Conservation (phyloP, 2,113 vertebrate genomes). For the Camelus dromedarius region DNA sequence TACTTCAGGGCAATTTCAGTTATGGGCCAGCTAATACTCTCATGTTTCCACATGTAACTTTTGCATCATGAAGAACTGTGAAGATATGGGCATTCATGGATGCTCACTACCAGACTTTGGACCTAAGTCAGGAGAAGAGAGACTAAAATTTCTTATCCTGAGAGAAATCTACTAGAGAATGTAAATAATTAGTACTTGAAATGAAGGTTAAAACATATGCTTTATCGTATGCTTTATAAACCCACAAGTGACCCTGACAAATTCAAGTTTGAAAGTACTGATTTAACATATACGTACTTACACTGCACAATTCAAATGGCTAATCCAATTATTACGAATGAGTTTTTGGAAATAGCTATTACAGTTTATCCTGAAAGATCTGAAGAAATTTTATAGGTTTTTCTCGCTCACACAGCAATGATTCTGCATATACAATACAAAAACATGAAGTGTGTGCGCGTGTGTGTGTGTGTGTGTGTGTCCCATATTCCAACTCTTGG, state of each 20-base stretch:
- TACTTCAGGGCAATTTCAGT: background rate
- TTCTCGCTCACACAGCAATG: background rate
- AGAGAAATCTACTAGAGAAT: background rate
- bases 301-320: background rate
- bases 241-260: background rate
- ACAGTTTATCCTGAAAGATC: background rate
- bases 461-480: background rate
- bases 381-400: background rate
- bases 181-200: background rate
- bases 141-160: background rate
- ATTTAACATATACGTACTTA: background rate
- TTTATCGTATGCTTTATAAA: background rate
- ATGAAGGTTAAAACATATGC: background rate
- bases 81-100: background rate
- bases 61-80: background rate
- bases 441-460: background rate
- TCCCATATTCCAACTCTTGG: background rate
- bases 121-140: background rate
- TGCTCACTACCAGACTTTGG: background rate
- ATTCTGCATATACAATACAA: background rate
- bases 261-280: background rate
- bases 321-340: background rate
- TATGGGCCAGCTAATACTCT: background rate
- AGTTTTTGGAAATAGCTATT: background rate
- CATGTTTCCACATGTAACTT: background rate